phyloP scores from a whole-genome alignment of 1,140 invertebrate genomes.

The Mesaphorura yosii region DNA sequence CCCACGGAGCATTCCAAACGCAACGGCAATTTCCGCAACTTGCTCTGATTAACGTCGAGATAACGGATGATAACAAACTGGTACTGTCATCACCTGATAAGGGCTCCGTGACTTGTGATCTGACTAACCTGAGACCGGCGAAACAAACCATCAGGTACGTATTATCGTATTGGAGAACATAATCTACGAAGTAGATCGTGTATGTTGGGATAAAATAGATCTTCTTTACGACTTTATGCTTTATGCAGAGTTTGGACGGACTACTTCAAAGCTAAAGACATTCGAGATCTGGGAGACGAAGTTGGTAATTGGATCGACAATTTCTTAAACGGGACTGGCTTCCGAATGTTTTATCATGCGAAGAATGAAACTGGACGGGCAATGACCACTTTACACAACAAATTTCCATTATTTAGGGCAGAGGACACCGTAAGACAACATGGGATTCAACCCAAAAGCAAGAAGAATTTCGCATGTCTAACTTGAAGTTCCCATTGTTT shows the following conservation, averaged over 20 bases:
- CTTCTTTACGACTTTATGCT: neutral
- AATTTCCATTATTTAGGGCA: slow-evolving; percentile 19
- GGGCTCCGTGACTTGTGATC: slow-evolving; percentile 4
- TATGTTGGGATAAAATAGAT: too few relatives aligned
- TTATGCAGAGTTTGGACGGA: slow-evolving; percentile 24
- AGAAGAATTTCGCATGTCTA: too few relatives aligned
- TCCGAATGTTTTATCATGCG: slow-evolving; percentile 33
- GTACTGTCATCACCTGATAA: slow-evolving; percentile 11
- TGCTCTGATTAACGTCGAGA: slow-evolving; percentile 13
- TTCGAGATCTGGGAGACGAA: slow-evolving; percentile 35
- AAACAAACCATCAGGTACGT: too few relatives aligned
- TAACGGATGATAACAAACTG: slow-evolving; percentile 8
- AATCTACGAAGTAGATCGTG: too few relatives aligned
- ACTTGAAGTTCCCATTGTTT: too few relatives aligned
- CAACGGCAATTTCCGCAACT: slow-evolving; percentile 12
- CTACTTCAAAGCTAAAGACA: slow-evolving; percentile 32
- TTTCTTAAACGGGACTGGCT: slow-evolving; percentile 30
- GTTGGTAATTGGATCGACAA: slow-evolving; percentile 34
- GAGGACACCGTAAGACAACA: slow-evolving; percentile 15
- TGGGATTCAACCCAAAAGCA: too few relatives aligned
- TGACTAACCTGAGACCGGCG: neutral
- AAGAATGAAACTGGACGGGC: slow-evolving; percentile 29
- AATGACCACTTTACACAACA: slow-evolving; percentile 25
- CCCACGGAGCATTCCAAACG: slow-evolving; percentile 2
- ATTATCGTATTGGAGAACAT: too few relatives aligned